Conservation (phyloP, 2,113 vertebrate species). For the Pan troglodytes region DNA sequence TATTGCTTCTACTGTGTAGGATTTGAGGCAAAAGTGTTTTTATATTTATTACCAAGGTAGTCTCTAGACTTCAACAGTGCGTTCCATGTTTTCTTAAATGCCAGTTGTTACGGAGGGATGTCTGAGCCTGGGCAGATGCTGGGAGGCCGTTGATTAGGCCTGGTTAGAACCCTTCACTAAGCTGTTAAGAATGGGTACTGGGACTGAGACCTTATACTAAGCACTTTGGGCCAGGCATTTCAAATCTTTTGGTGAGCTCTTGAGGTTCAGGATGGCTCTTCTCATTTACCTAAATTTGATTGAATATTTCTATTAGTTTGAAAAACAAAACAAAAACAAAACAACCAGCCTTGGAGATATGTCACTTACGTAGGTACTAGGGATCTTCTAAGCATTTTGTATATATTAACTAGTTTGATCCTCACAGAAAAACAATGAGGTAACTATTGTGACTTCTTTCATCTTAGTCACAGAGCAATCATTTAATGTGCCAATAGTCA, state of each 20-base stretch:
- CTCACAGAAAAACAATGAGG: no score
- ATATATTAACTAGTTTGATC: neutral
- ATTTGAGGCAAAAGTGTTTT: rapidly evolving
- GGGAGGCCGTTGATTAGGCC: neutral
- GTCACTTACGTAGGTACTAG: neutral
- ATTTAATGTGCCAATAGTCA: neutral
- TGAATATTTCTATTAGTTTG: neutral
- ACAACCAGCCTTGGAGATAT: neutral
- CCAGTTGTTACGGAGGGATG: neutral
- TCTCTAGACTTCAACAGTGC: neutral
- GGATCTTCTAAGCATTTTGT: neutral
- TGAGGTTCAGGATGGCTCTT: neutral
- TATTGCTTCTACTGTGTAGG: neutral
- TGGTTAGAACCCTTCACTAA: neutral
- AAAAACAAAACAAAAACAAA: neutral
- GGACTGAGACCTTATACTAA: neutral
- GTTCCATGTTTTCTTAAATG: neutral
- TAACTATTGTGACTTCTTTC: no score
- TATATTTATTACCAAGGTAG: neutral
- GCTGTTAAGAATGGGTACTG: neutral
- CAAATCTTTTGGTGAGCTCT: neutral
- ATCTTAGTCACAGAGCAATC: no score
- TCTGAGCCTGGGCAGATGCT: neutral
- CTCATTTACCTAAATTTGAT: neutral
- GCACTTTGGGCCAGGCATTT: neutral